These are phyloP conservation scores for Drosophila novamexicana DNA, from an alignment of 1,140 invertebrate genomes.

Conservation along the genomic window DNA sequence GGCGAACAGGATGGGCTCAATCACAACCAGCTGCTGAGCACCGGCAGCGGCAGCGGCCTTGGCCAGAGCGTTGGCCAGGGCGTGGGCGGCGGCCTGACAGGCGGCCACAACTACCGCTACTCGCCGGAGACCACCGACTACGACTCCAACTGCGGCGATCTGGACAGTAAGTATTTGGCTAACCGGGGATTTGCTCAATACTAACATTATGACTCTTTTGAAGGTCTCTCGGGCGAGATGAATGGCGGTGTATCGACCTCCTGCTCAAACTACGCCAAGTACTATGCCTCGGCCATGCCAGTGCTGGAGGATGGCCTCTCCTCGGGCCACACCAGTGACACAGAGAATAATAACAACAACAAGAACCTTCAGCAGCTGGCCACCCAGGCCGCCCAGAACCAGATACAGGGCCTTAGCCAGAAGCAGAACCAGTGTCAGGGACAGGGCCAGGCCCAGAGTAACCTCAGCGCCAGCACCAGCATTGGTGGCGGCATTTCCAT, in stretches of 20 bases:
- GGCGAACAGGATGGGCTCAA: conserved; percentile 79
- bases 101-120: conserved; percentile 89
- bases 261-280: conserved; percentile 82
- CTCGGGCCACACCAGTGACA: conserved; percentile 95
- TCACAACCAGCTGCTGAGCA: conserved; percentile 73
- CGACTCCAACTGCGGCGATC: conserved; percentile 93
- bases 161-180: conserved; percentile 87
- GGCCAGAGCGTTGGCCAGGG: conserved; percentile 46
- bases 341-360: conserved; percentile 88
- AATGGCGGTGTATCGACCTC: conserved; percentile 77
- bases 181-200: background rate
- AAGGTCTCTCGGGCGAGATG: conserved; percentile 84
- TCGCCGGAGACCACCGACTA: conserved; percentile 98
- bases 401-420: conserved; percentile 22
- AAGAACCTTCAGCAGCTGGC: conserved; percentile 59
- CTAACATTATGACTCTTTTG: background rate
- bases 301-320: conserved; percentile 96
- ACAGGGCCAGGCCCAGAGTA: conserved; percentile 58
- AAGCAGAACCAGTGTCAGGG: conserved; percentile 25
- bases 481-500: conserved; percentile 82
- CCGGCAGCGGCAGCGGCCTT: conserved; percentile 50
- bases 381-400: conserved; percentile 6
- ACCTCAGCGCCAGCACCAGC: conserved; percentile 60
- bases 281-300: conserved; percentile 89
- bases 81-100: conserved; percentile 50